phyloP scores from a whole-genome alignment of 2,113 vertebrate genomes.

The Illadopsis cleaveri region DNA sequence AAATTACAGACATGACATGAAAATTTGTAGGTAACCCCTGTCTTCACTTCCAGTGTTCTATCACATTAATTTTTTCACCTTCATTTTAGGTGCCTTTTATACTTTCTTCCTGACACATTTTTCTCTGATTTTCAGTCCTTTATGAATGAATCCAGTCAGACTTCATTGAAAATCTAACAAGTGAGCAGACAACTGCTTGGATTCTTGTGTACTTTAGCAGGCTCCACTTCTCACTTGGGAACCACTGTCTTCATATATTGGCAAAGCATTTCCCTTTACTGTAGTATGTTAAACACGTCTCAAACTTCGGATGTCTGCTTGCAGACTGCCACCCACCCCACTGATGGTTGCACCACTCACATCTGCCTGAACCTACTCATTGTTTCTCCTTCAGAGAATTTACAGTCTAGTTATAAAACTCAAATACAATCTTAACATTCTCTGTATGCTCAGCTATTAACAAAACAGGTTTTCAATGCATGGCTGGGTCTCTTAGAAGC shows the following conservation, averaged over 20 bases:
- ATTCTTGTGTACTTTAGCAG: background rate
- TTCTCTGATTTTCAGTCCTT: background rate
- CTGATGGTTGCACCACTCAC: background rate
- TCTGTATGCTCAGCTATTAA: background rate
- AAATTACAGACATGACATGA: background rate
- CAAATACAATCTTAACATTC: background rate
- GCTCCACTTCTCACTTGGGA: background rate
- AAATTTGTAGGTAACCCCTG: background rate
- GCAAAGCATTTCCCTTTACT: background rate
- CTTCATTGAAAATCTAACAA: conserved; percentile 21
- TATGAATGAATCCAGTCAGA: background rate
- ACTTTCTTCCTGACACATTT: background rate
- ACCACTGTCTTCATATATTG: background rate
- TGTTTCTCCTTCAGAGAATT: background rate
- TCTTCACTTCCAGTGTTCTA: background rate
- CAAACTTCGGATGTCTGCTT: fast-evolving
- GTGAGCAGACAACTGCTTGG: conserved; percentile 5
- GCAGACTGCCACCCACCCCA: background rate
- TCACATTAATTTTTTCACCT: background rate
- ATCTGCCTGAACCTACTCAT: background rate
- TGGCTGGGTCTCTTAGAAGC: background rate
- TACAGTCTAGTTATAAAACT: background rate
- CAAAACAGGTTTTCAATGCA: background rate
- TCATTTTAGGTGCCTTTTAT: background rate
- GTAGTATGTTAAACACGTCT: background rate